Percentiles rank a stretch among this genome's conserved stretches.
Conservation (phyloP, 2,797 vertebrate species). For the Catostomus latipinnis region DNA sequence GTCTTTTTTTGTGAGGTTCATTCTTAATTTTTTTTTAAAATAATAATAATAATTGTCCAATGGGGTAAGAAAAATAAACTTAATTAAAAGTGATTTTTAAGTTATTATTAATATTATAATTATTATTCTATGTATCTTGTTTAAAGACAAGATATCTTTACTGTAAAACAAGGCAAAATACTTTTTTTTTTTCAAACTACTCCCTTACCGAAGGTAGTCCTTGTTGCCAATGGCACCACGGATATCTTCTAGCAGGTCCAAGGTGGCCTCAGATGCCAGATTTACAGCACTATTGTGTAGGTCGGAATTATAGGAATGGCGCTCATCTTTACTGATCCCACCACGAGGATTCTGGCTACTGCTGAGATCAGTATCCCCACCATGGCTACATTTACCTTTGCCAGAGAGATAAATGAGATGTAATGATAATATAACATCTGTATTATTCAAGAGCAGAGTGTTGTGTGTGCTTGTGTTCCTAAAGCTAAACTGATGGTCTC, state of each 20-base stretch:
- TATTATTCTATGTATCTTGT: no score
- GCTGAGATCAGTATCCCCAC: conserved; percentile 71
- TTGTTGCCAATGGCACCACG: conserved; percentile 67
- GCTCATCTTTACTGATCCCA: conserved; percentile 77
- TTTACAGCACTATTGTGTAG: conserved; percentile 69
- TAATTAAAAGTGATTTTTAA: no score
- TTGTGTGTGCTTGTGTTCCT: neutral
- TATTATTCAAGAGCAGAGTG: neutral
- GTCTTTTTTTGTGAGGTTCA: no score
- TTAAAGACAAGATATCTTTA: no score
- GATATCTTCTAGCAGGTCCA: conserved; percentile 73
- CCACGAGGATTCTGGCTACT: conserved; percentile 65
- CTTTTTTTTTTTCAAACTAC: neutral
- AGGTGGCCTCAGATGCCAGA: conserved; percentile 64
- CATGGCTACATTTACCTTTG: conserved; percentile 82
- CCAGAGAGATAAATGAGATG: neutral
- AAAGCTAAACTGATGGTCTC: neutral
- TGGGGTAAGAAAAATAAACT: no score
- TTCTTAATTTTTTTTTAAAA: no score
- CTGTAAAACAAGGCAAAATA: no score
- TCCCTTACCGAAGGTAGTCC: conserved; percentile 70
- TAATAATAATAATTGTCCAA: no score
- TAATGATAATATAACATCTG: neutral
- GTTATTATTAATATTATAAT: no score
- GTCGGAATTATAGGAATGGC: conserved; percentile 59